These are phyloP conservation scores for Metaphire vulgaris DNA, from an alignment of 1,140 invertebrate genomes.

Conservation along the genomic window DNA sequence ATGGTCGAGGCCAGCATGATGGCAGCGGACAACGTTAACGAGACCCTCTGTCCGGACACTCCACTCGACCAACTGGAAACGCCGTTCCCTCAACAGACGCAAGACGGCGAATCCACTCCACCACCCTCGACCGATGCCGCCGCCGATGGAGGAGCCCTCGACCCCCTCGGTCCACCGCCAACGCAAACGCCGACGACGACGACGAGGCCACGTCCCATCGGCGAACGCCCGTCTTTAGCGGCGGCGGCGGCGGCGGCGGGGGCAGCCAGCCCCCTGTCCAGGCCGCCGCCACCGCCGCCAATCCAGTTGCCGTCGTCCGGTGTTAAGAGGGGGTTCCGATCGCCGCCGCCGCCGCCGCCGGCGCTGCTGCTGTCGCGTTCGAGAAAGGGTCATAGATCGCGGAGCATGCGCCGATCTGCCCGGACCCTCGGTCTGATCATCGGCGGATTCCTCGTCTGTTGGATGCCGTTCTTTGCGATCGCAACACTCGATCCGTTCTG, in stretches of 20 bases:
- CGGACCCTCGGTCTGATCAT: slow-evolving; percentile 79
- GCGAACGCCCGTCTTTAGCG: too few species aligned
- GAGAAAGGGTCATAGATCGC: not conserved
- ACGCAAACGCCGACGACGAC: not conserved
- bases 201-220: not conserved
- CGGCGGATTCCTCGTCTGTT: slow-evolving; percentile 85
- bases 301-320: not conserved
- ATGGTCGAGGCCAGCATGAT: not conserved
- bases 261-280: not conserved
- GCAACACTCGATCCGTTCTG: slow-evolving; percentile 71
- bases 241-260: too few species aligned
- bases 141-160: too few species aligned
- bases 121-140: not conserved
- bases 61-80: not conserved
- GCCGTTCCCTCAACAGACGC: not conserved
- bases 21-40: not conserved
- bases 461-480: slow-evolving; percentile 92
- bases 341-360: too few species aligned
- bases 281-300: too few species aligned
- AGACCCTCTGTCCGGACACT: not conserved
- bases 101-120: not conserved
- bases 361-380: not conserved
- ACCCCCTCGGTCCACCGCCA: too few species aligned
- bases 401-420: slow-evolving; percentile 26
- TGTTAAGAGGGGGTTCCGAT: not conserved